Conservation (phyloP, 1,140 invertebrate genomes). For the Marisa cornuarietis region DNA sequence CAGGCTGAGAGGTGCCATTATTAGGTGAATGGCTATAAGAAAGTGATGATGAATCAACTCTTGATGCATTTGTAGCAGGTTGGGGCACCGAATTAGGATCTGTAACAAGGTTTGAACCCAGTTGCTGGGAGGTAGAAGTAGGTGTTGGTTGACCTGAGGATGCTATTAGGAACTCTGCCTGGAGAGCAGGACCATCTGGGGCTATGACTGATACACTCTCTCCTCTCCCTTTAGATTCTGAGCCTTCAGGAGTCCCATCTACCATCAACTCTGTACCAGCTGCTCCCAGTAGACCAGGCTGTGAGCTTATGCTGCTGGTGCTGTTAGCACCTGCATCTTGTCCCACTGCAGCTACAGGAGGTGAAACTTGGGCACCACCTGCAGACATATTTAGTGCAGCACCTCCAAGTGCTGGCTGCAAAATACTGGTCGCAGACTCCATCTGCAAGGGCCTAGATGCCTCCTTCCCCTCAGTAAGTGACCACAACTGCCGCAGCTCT, state of each 20-base stretch:
- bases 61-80: background rate
- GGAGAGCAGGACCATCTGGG: no score
- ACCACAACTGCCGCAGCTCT: conserved; percentile 6
- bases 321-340: background rate
- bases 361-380: background rate
- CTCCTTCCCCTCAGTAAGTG: conserved; percentile 8
- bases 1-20: conserved; percentile 13
- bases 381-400: background rate
- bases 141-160: background rate
- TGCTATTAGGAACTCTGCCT: no score
- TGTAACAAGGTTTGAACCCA: background rate
- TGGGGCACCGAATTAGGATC: background rate
- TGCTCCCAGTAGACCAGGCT: no score
- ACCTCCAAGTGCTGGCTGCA: background rate
- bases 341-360: background rate
- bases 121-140: background rate
- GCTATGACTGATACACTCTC: no score
- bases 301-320: no score
- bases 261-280: no score
- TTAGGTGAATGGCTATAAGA: background rate
- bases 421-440: background rate
- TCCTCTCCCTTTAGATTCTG: no score
- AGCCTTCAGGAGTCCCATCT: no score
- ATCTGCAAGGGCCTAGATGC: background rate
- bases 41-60: background rate